phyloP scores from a whole-genome alignment of 2,888 invertebrate genomes.

The Stenotaenia linearis region DNA sequence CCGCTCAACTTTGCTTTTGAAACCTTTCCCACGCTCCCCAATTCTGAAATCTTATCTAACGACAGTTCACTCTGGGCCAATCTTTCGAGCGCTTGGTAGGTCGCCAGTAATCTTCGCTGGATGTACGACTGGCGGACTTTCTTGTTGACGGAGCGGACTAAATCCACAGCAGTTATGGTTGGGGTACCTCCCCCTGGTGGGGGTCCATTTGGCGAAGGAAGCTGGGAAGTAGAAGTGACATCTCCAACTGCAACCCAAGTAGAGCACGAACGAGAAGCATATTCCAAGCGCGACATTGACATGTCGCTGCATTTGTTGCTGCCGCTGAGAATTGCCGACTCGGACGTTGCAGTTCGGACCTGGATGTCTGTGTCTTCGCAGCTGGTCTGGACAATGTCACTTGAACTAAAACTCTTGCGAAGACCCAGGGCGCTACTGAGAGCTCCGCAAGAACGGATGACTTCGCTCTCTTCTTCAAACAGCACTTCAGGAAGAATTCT shows the following conservation, averaged over 20 bases:
- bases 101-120: slow-evolving; percentile 66
- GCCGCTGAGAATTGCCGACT: slow-evolving; percentile 39
- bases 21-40: slow-evolving; percentile 41
- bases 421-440: slow-evolving; percentile 71
- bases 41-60: slow-evolving; percentile 53
- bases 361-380: slow-evolving; percentile 43
- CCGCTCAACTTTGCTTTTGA: slow-evolving; percentile 37
- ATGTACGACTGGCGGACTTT: slow-evolving; percentile 80
- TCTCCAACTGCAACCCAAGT: slow-evolving; percentile 83
- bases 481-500: slow-evolving; percentile 56
- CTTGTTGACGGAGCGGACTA: slow-evolving; percentile 70
- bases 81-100: slow-evolving; percentile 72
- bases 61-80: slow-evolving; percentile 81
- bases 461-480: slow-evolving; percentile 69
- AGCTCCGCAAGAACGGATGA: slow-evolving; percentile 72
- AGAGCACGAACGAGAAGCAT: slow-evolving; percentile 67
- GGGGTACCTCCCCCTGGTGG: slow-evolving; percentile 36
- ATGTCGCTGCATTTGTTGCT: slow-evolving; percentile 49
- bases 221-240: slow-evolving; percentile 65
- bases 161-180: slow-evolving; percentile 60
- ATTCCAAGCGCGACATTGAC: slow-evolving; percentile 57
- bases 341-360: slow-evolving; percentile 45
- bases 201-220: slow-evolving; percentile 67
- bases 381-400: slow-evolving; percentile 62
- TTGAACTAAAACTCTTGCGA: slow-evolving; percentile 77